Base-by-base conservation (phyloP, 2,113 vertebrate species). In the Sciurus niger region DNA sequence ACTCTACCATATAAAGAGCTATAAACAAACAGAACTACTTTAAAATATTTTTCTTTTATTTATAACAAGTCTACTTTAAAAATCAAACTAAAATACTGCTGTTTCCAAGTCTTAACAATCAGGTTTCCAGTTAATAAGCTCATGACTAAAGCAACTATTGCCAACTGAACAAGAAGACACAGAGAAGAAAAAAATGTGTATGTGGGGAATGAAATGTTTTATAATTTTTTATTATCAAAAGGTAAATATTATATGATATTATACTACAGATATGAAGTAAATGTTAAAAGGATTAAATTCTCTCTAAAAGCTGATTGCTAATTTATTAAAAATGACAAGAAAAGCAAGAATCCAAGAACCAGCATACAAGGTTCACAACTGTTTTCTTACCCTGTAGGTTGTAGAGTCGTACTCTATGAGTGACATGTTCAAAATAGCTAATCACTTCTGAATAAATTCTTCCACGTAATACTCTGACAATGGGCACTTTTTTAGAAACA, bases 391-490 rank as follows among this genome's bases (percentile, higher is more conserved):
- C 99, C 1, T 98, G 98, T 51, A 99, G 84, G 85, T 99, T 98
- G 95, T 99, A 99, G 4, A 99, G 98, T 22, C 99, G 98, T 17
- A 98, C 85, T 3, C 98, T 99, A 96, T 99, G 99, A 20, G 98
- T 99, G 90, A 99, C 94, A 1, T 99, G 99, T 58, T 94, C 97
- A 86, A 99, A 99, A 97, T 98, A 99, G 95, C 98, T 99, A 84
- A 99, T 99, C 97, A 99, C 98, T 94, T 99, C 99, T 32, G 99
- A 99, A 97, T 99, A 99, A 96, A 99, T 90, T 2, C 86, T 99
- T 90, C 99, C 99, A 95, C 96, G 98, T 51, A 98, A 98, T 96
- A 99, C 98, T 95, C 99, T 98, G 84, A 99, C 95, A 83, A 98
- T 94, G 65, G 99, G 99, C 10, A 98, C 98, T 67, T 98, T 97